phyloP scores from a whole-genome alignment of 2,888 invertebrate species.

The Phortica magna region DNA sequence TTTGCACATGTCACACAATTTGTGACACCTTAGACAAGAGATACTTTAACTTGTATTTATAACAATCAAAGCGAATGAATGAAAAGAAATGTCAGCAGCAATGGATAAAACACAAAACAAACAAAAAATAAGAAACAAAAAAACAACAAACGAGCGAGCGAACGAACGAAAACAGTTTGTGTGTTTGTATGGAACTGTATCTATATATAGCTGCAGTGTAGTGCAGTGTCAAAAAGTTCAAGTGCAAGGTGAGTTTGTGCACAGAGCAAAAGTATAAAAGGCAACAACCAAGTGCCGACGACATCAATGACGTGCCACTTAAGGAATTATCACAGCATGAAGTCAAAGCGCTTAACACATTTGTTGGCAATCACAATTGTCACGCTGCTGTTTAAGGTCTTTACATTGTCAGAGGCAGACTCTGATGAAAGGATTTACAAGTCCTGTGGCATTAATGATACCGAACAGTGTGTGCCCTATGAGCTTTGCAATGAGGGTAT shows the following conservation, averaged over 20 bases:
- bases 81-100: conserved; percentile 2
- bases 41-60: conserved; percentile 54
- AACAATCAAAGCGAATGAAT: conserved; percentile 44
- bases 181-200: not conserved
- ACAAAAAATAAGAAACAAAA: not conserved
- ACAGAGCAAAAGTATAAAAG: not conserved
- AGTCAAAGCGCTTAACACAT: not conserved
- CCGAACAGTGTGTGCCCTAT: conserved; percentile 53
- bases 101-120: too few species aligned
- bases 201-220: conserved; percentile 21
- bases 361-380: not conserved
- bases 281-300: not conserved
- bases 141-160: not conserved
- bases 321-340: conserved; percentile 31
- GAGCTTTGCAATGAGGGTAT: conserved; percentile 58
- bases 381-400: not conserved
- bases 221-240: conserved; percentile 41
- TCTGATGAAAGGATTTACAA: conserved; percentile 27
- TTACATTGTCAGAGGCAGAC: not conserved
- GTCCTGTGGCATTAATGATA: conserved; percentile 42
- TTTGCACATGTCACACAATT: conserved; percentile 24
- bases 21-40: conserved; percentile 30
- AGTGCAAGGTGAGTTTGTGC: conserved; percentile 45
- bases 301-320: conserved; percentile 11
- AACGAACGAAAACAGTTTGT: not conserved